Evolutionary conservation across 1,140 invertebrate species (phyloP).

Genomic region (Drosophila parabipectinata): DNA sequence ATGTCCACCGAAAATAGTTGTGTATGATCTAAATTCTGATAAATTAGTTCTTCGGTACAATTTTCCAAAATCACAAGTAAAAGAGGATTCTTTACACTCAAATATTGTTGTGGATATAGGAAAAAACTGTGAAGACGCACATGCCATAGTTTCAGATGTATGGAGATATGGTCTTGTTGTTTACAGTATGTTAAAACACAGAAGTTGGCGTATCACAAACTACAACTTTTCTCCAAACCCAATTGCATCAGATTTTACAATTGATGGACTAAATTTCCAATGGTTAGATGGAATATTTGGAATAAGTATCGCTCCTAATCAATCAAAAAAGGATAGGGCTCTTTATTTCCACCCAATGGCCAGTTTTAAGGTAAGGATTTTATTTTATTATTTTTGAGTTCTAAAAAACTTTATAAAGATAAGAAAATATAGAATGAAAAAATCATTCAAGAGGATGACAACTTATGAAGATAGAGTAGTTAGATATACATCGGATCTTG

Average conservation of each 20-base stretch:
- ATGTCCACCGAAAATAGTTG: constrained; percentile 90
- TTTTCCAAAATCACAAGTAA: constrained; percentile 87
- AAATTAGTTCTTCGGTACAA: constrained; percentile 86
- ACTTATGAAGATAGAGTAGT: too few relatives aligned
- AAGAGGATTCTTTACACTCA: constrained; percentile 89
- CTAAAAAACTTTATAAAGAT: too few relatives aligned
- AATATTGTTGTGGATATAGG: constrained; percentile 90
- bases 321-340: constrained; percentile 85
- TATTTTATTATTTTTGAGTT: too few relatives aligned
- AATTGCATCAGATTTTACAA: constrained; percentile 87
- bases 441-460: too few relatives aligned
- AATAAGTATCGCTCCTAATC: constrained; percentile 87
- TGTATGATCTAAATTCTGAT: constrained; percentile 89
- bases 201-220: constrained; percentile 90
- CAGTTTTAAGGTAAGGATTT: constrained; percentile 85
- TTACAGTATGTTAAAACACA: constrained; percentile 87
- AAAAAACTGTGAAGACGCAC: constrained; percentile 87
- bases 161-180: constrained; percentile 90
- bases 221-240: constrained; percentile 92
- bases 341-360: constrained; percentile 92
- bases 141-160: constrained; percentile 90
- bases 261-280: constrained; percentile 90
- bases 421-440: too few relatives aligned
- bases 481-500: too few relatives aligned
- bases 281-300: constrained; percentile 93